Evolutionary conservation across 2,888 invertebrate genomes (phyloP).

Genomic region (Tubiluchus corallicola): DNA sequence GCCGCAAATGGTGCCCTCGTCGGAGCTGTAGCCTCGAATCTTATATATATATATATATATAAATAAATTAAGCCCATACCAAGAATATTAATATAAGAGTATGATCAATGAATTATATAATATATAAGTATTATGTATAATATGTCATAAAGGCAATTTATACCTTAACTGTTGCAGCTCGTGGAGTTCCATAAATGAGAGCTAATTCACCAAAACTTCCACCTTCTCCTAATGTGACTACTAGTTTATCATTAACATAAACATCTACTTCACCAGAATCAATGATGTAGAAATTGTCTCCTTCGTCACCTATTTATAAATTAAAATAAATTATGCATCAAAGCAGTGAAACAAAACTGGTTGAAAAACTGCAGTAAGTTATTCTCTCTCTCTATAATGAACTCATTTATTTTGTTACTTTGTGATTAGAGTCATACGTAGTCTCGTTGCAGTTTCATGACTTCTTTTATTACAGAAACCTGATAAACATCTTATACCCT

Average conservation of each 20-base stretch:
- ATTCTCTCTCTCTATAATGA: too few species aligned
- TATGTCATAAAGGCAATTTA: slow-evolving; percentile 8
- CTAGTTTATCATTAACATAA: slow-evolving; percentile 39
- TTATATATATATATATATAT: neutral
- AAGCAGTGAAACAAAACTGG: too few species aligned
- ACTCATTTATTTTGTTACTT: too few species aligned
- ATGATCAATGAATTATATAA: neutral
- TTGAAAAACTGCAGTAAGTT: too few species aligned
- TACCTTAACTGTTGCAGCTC: slow-evolving; percentile 88
- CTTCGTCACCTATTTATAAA: slow-evolving; percentile 77
- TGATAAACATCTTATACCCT: too few species aligned
- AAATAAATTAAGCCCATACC: slow-evolving; percentile 7
- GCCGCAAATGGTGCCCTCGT: too few species aligned
- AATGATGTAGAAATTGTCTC: slow-evolving; percentile 97
- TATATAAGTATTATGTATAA: neutral
- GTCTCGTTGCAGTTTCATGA: too few species aligned
- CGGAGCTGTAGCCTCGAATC: too few species aligned
- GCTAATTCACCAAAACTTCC: slow-evolving; percentile 89
- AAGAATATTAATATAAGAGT: too few species aligned
- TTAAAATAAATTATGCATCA: too few species aligned
- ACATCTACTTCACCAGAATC: slow-evolving; percentile 90
- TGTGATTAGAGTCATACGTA: too few species aligned
- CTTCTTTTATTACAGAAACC: too few species aligned
- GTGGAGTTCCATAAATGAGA: slow-evolving; percentile 91
- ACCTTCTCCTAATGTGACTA: slow-evolving; percentile 85